Evolutionary conservation across 2,888 invertebrate species (phyloP).

Genomic region (Harpalus rufipes): DNA sequence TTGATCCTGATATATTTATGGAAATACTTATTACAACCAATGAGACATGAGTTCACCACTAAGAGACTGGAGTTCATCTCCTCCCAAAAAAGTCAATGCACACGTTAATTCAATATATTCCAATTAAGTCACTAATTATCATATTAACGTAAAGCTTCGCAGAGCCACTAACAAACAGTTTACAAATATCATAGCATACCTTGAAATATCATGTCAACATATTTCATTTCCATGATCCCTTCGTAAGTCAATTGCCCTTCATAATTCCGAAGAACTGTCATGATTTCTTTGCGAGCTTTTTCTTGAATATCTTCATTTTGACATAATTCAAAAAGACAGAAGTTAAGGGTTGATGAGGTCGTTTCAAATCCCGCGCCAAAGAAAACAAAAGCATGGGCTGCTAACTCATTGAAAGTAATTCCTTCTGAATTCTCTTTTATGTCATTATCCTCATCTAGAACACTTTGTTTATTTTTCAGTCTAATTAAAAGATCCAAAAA

Average conservation of each 20-base stretch:
- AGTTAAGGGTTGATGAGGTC: constrained; percentile 42
- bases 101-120: too few relatives aligned
- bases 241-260: constrained; percentile 43
- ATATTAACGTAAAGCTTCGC: too few relatives aligned
- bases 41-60: too few relatives aligned
- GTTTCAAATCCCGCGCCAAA: constrained; percentile 63
- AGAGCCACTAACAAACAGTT: too few relatives aligned
- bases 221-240: constrained; percentile 55
- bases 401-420: constrained; percentile 57
- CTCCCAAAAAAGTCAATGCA: too few relatives aligned
- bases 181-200: background rate
- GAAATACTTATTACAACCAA: too few relatives aligned
- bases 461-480: constrained; percentile 70
- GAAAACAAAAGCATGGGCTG: constrained; percentile 55
- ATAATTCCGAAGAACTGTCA: constrained; percentile 27
- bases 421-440: constrained; percentile 22
- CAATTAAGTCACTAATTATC: too few relatives aligned
- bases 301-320: constrained; percentile 48
- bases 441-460: constrained; percentile 46
- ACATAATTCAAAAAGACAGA: constrained; percentile 47
- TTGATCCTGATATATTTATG: too few relatives aligned
- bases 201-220: constrained; percentile 52
- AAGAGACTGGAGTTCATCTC: too few relatives aligned
- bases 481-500: constrained; percentile 73
- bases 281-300: constrained; percentile 28